phyloP scores from a whole-genome alignment of 2,888 invertebrate species.

The Harpalus rufipes region DNA sequence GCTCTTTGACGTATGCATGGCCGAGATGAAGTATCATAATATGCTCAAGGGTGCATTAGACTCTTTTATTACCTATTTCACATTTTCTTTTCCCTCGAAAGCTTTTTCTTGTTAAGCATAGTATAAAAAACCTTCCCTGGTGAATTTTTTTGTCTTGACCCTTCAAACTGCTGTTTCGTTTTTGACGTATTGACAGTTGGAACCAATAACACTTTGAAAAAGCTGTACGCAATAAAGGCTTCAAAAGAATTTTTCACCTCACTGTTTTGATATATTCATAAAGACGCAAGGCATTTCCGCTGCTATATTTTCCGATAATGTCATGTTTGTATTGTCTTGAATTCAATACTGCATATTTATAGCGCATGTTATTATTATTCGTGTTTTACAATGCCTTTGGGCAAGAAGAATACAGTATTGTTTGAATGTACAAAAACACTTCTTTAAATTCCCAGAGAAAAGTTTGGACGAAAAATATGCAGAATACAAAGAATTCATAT shows the following conservation, averaged over 20 bases:
- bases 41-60: constrained; percentile 19
- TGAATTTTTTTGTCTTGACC: constrained; percentile 46
- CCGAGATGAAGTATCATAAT: constrained; percentile 13
- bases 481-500: not conserved
- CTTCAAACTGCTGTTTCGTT: constrained; percentile 42
- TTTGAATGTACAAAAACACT: not conserved
- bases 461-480: not conserved
- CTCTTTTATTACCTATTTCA: constrained; percentile 51
- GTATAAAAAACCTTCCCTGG: constrained; percentile 12
- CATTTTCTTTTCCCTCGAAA: constrained; percentile 35
- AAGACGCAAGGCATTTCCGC: not conserved
- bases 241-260: constrained; percentile 39
- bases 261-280: constrained; percentile 43
- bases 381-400: constrained; percentile 10
- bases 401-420: not conserved
- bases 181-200: constrained; percentile 57
- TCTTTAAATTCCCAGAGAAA: not conserved
- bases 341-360: constrained; percentile 30
- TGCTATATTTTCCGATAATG: not conserved
- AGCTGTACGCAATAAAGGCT: constrained; percentile 49
- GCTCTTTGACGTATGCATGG: constrained; percentile 10
- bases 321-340: not conserved
- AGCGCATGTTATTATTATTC: constrained; percentile 1
- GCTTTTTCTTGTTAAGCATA: constrained; percentile 56
- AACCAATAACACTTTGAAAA: constrained; percentile 55